phyloP scores from a whole-genome alignment of 2,888 invertebrate species.

The Dryomyza anilis region DNA sequence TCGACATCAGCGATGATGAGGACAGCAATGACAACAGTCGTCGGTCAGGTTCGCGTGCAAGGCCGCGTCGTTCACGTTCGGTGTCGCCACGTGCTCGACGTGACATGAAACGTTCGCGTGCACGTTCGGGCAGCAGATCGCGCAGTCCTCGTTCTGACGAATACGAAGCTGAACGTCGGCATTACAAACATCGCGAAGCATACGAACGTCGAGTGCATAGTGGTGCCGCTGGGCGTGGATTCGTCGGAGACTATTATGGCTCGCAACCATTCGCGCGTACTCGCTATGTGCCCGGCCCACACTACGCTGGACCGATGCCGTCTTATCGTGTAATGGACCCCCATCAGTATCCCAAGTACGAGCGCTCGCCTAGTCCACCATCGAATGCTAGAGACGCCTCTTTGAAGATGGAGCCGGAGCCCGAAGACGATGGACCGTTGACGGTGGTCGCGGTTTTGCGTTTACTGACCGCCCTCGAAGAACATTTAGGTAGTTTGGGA shows the following conservation, averaged over 20 bases:
- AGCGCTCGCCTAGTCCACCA: conserved; percentile 35
- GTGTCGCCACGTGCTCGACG: conserved; percentile 27
- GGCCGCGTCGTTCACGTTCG: conserved; percentile 36
- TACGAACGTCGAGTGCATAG: conserved; percentile 20
- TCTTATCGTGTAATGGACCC: conserved; percentile 54
- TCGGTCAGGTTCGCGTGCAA: conserved; percentile 35
- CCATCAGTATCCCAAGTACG: conserved; percentile 56
- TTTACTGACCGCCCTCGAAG: conserved; percentile 79
- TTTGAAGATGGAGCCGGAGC: conserved; percentile 55
- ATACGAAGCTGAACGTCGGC: conserved; percentile 25
- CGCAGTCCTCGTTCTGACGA: conserved; percentile 37
- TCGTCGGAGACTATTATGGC: conserved; percentile 30
- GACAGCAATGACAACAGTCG: conserved; percentile 48
- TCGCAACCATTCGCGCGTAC: conserved; percentile 27
- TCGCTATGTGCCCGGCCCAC: conserved; percentile 36
- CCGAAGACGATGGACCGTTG: conserved; percentile 63
- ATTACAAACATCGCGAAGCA: conserved; percentile 8
- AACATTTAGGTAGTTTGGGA: conserved; percentile 82
- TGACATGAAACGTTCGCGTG: conserved; percentile 24
- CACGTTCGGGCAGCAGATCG: conserved; percentile 34
- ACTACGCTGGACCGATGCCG: conserved; percentile 35
- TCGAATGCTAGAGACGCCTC: conserved; percentile 33
- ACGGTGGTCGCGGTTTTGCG: conserved; percentile 73
- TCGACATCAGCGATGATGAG: conserved; percentile 59
- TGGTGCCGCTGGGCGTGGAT: neutral